Evolutionary conservation across 2,113 vertebrate species (phyloP).

Genomic region (Xiphias gladius): DNA sequence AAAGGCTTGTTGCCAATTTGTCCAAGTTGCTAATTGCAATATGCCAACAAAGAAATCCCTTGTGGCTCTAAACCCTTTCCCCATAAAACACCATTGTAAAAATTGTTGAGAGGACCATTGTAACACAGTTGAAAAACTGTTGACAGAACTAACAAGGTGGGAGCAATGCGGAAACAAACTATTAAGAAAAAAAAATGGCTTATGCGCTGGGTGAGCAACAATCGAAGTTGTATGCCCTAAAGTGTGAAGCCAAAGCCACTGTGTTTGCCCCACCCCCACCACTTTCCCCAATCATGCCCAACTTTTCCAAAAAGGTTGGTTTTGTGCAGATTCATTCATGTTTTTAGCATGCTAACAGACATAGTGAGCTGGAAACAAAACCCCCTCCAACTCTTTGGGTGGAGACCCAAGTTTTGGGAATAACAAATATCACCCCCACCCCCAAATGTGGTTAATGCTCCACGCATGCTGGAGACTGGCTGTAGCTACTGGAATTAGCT

Average conservation of each 20-base stretch:
- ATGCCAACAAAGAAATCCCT: not conserved
- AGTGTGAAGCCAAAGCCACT: not conserved
- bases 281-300: not conserved
- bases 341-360: conserved; percentile 6
- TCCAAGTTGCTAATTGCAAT: not conserved
- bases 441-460: conserved; percentile 24
- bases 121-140: conserved; percentile 30
- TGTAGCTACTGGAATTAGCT: conserved; percentile 65
- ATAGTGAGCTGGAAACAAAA: conserved; percentile 24
- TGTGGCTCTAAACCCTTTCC: conserved; percentile 6
- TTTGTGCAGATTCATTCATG: conserved; percentile 27
- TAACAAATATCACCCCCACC: conserved; percentile 40
- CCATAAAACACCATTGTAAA: conserved; percentile 33
- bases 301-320: not conserved
- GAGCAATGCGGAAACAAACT: conserved; percentile 3
- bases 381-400: conserved; percentile 28
- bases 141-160: conserved; percentile 38
- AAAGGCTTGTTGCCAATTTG: not conserved
- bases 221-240: not conserved
- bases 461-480: conserved; percentile 35
- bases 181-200: not conserved
- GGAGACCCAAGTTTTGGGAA: conserved; percentile 40
- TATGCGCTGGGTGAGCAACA: not conserved
- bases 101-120: conserved; percentile 37
- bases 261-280: not conserved